phyloP scores from a whole-genome alignment of 2,113 vertebrate species.

The Sakesphorus luctuosus region DNA sequence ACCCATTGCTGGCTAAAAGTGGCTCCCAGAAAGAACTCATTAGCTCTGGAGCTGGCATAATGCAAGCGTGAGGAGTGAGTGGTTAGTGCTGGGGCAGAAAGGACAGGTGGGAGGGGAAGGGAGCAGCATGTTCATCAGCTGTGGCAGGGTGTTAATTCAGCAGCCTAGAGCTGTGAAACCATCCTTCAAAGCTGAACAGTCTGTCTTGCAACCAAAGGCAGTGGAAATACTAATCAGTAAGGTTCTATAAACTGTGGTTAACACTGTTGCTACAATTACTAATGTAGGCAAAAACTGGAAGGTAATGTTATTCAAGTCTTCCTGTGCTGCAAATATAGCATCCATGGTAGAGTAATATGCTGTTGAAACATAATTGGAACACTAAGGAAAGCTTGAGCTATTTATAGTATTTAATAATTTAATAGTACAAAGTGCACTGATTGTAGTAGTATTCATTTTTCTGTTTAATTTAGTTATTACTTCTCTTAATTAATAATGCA shows the following conservation, averaged over 20 bases:
- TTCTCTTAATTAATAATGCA: conserved; percentile 17
- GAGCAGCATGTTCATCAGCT: not conserved
- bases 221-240: not conserved
- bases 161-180: not conserved
- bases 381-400: not conserved
- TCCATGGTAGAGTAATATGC: not conserved
- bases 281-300: not conserved
- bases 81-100: not conserved
- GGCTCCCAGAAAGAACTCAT: not conserved
- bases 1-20: not conserved
- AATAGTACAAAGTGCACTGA: not conserved
- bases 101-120: not conserved
- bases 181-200: not conserved
- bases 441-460: not conserved
- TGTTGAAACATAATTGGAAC: not conserved
- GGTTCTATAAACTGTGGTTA: not conserved
- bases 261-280: not conserved
- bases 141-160: not conserved
- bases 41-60: not conserved
- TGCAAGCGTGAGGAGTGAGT: not conserved
- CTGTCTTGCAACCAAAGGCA: not conserved
- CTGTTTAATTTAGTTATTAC: not conserved
- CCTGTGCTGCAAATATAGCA: not conserved
- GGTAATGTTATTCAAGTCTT: not conserved
- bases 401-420: conserved; percentile 17